Evolutionary conservation across 1,140 invertebrate species (phyloP), one percentile per base, ranked within the genome.

Genomic region (Ostrea denselamellosa): DNA sequence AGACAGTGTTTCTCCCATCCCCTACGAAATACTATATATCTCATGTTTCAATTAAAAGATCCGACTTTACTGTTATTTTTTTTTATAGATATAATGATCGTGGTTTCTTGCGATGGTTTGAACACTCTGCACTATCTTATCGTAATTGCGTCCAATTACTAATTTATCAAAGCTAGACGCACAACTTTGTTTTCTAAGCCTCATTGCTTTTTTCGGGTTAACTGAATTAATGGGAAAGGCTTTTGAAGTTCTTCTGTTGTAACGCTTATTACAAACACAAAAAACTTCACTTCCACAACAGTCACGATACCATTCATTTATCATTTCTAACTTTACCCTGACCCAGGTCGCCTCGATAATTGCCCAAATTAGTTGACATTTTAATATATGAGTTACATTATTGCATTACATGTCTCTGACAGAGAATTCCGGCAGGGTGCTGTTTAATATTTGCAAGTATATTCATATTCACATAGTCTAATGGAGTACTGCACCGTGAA

Each of bases 121-220:
- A 77, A 77, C 68, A 77, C 68, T 77, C 68, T 77, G 12, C 12
- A 14, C 68, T 77, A 77, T 77, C 68, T 77, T 77, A 77, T 77
- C 68, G 68, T 77, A 77, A 77, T 28, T 77, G 68, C 68, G 68
- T 77, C 68, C 68, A 77, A 77, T 77, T 77, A 77, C 68, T 77
- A 77, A 77, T 77, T 77, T 77, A 77, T 77, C 68, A 77, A 77
- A 77, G 68, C 28, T 77, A 77, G 68, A 77, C 68, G 68, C 25
- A 77, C 68, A 77, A 77, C 68, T 77, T 77, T 77, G 68, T 77
- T 22, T 77, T 77, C 68, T 77, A 77, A 77, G 68, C 68, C 68
- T 77, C 68, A 77, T 77, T 77, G 28, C 68, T 77, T 77, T 77
- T 77, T 77, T 77, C 68, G 68, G 68, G 68, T 77, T 77, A 77